Conservation (phyloP, 1,140 invertebrate genomes). For the Wasmannia auropunctata region DNA sequence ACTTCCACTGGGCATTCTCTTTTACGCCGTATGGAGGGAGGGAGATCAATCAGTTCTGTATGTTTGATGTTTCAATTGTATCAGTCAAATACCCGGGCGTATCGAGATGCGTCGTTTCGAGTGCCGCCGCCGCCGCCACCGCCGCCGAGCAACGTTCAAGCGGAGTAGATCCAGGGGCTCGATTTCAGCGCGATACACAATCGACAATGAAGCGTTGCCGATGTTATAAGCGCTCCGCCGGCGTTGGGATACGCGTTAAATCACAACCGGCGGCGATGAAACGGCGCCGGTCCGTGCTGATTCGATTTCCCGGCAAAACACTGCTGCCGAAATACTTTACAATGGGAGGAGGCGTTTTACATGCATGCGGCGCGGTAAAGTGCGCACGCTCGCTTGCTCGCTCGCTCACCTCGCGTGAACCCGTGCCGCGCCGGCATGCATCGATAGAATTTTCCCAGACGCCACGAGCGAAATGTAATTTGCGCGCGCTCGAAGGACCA, state of each 20-base stretch:
- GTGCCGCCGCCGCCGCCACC: neutral
- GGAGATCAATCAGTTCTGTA: slow-evolving; percentile 52
- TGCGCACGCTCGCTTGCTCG: slow-evolving; percentile 34
- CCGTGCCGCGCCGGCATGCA: neutral
- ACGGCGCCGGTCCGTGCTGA: slow-evolving; percentile 62
- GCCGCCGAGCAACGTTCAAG: slow-evolving; percentile 25
- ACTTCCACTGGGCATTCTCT: slow-evolving; percentile 50
- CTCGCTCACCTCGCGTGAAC: neutral
- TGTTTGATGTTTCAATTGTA: slow-evolving; percentile 60
- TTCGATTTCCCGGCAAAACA: slow-evolving; percentile 64
- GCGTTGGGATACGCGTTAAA: slow-evolving; percentile 61
- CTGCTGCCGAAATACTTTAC: slow-evolving; percentile 62
- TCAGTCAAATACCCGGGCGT: slow-evolving; percentile 45
- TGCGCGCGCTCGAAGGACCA: neutral
- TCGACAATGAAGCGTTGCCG: slow-evolving; percentile 49
- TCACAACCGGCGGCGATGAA: slow-evolving; percentile 60
- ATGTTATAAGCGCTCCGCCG: slow-evolving; percentile 37
- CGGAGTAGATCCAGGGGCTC: slow-evolving; percentile 38
- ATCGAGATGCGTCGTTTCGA: slow-evolving; percentile 50
- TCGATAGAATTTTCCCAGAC: neutral
- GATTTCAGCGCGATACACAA: slow-evolving; percentile 46
- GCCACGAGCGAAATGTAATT: slow-evolving; percentile 6
- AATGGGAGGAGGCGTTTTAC: slow-evolving; percentile 58
- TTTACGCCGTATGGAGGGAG: neutral
- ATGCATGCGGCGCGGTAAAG: slow-evolving; percentile 43